Conservation (phyloP, 2,888 invertebrate species). For the Conomelus anceps region DNA sequence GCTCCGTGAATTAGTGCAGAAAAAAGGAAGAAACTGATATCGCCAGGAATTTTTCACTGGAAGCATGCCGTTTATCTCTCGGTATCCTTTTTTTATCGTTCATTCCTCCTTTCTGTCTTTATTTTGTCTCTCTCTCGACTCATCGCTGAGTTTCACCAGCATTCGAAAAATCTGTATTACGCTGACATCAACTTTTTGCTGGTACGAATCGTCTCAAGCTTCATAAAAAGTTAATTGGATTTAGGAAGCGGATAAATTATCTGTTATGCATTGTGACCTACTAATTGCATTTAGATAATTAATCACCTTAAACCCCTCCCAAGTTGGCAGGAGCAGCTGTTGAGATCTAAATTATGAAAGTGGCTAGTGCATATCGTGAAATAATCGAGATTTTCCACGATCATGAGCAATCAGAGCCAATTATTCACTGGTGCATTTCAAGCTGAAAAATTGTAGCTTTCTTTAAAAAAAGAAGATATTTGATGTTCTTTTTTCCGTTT, state of each 20-base stretch:
- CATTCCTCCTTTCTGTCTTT: not conserved
- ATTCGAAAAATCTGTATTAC: not conserved
- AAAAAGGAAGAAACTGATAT: not conserved
- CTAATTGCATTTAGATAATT: not conserved
- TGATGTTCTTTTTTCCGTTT: no score
- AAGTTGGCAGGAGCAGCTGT: not conserved
- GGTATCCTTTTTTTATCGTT: not conserved
- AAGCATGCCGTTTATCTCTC: not conserved
- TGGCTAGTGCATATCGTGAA: not conserved
- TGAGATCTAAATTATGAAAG: not conserved
- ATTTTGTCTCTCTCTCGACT: not conserved
- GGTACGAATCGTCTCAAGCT: not conserved
- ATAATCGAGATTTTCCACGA: no score
- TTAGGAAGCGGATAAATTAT: not conserved
- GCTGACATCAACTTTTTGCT: not conserved
- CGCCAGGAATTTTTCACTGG: not conserved
- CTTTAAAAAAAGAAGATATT: no score
- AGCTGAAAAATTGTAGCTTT: no score
- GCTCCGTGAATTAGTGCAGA: not conserved
- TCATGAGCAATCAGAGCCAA: no score
- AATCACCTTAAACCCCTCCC: not conserved
- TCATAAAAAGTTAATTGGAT: not conserved
- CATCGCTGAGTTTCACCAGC: not conserved
- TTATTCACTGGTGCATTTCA: no score
- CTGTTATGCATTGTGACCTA: not conserved